These are phyloP conservation scores for Tenthredo distinguenda DNA, from an alignment of 2,888 invertebrate species.

Conservation along the genomic window DNA sequence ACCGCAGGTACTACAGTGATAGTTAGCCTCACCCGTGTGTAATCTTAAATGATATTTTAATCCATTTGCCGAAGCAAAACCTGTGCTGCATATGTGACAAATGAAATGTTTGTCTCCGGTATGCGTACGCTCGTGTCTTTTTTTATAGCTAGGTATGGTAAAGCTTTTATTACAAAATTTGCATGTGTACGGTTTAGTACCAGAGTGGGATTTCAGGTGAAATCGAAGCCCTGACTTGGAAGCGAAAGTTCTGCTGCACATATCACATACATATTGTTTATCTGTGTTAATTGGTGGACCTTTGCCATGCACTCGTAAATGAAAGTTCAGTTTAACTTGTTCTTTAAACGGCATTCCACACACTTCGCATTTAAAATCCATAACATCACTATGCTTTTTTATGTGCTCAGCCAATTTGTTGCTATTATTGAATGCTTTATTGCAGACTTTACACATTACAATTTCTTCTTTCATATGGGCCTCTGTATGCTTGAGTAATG, in stretches of 20 bases:
- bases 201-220: conserved; percentile 64
- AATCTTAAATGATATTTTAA: conserved; percentile 63
- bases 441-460: conserved; percentile 36
- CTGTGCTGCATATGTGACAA: conserved; percentile 65
- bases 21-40: conserved; percentile 64
- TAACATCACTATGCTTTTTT: conserved; percentile 41
- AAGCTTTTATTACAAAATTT: conserved; percentile 65
- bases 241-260: conserved; percentile 65
- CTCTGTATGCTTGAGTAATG: conserved; percentile 51
- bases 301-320: conserved; percentile 34
- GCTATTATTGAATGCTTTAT: conserved; percentile 41
- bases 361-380: conserved; percentile 52
- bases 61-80: conserved; percentile 65
- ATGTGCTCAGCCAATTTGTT: conserved; percentile 41
- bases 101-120: conserved; percentile 60
- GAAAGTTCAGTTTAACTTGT: conserved; percentile 51
- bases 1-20: conserved; percentile 63
- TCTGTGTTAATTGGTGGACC: conserved; percentile 22
- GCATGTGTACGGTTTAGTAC: conserved; percentile 62
- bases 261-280: conserved; percentile 62
- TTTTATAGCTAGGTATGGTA: conserved; percentile 63
- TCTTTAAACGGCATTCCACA: conserved; percentile 54
- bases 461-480: conserved; percentile 47
- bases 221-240: conserved; percentile 64
- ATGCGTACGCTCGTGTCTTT: conserved; percentile 65